Conservation (phyloP, 2,888 invertebrate species). For the Sinodicranocentrus sp. region DNA sequence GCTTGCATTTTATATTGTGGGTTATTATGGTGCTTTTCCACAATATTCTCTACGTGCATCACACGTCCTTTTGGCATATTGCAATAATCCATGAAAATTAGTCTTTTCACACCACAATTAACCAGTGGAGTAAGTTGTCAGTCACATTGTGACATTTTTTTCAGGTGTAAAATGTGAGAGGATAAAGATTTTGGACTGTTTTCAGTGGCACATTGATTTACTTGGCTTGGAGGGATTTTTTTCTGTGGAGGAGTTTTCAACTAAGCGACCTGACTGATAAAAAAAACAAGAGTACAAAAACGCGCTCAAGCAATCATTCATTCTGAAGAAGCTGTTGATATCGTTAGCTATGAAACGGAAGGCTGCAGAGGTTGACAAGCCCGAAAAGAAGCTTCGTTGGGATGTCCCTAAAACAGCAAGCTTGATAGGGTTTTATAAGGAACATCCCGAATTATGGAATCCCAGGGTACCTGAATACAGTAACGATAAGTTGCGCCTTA, state of each 20-base stretch:
- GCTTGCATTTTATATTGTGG: not conserved
- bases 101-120: not conserved
- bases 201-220: not conserved
- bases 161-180: not conserved
- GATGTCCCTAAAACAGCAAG: conserved; percentile 70
- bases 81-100: conserved; percentile 14
- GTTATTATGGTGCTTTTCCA: not conserved
- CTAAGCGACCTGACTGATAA: not conserved
- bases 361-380: conserved; percentile 53
- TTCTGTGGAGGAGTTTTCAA: not conserved
- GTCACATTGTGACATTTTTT: not conserved
- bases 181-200: not conserved
- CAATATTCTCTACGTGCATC: not conserved
- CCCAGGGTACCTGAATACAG: conserved; percentile 71
- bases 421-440: conserved; percentile 67
- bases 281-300: not conserved
- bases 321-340: not conserved
- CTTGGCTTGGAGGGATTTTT: not conserved
- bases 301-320: not conserved
- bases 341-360: conserved; percentile 48
- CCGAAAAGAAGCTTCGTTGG: conserved; percentile 69
- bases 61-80: not conserved
- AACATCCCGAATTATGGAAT: conserved; percentile 70
- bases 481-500: conserved; percentile 68
- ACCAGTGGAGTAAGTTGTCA: not conserved